Base-by-base conservation (phyloP, 2,113 vertebrate genomes). In the Gasterosteus nipponicus region DNA sequence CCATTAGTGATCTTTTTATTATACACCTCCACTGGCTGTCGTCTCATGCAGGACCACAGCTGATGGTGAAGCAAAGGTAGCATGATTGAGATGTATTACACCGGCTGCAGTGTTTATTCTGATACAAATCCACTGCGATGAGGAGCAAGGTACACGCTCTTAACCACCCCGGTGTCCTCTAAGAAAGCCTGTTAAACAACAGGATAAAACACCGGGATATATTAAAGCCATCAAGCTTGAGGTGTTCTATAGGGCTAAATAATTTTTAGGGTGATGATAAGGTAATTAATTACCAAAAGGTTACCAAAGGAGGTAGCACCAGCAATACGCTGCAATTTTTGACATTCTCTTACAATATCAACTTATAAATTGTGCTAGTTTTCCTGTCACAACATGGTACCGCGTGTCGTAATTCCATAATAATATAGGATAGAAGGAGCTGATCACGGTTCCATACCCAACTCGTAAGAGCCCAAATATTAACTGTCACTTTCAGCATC, bases 41-140 rank as follows among this genome's bases (percentile, higher is more conserved):
- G 69, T 76, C 81, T 75, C 47, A 60, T 64, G 69, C 69, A 73
- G 49, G 42, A 63, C 33, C 77, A 70, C 33, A 44, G 59, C 56
- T 74, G 59, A 65, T 29, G 61, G 69, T 65, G 49, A 59, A 81
- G 61, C 1, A 2, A 64, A 71, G 35, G 15, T 57, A 35, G 2
- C 33, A 26, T 84, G 81, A 86, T 89, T 75, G 68, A 78, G 72
- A 88, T 85, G 54, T 46, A 87, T 84, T 73, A 75, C 44, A 35
- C n/a, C 18, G 69, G 44, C 61, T 77, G 47, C 35, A 46, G 63
- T 78, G 46, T 78, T 26, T 68, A 14, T 71, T 75, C 58, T 38
- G 26, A 42, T 49, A 81, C 22, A 22, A 70, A 76, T 86, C 73
- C 69, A 49, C 1, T 14, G 75, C 73, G 71, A 66, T 51, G 18